Base-by-base conservation (phyloP, 2,888 invertebrate genomes). In the Aporophyla lueneburgensis region DNA sequence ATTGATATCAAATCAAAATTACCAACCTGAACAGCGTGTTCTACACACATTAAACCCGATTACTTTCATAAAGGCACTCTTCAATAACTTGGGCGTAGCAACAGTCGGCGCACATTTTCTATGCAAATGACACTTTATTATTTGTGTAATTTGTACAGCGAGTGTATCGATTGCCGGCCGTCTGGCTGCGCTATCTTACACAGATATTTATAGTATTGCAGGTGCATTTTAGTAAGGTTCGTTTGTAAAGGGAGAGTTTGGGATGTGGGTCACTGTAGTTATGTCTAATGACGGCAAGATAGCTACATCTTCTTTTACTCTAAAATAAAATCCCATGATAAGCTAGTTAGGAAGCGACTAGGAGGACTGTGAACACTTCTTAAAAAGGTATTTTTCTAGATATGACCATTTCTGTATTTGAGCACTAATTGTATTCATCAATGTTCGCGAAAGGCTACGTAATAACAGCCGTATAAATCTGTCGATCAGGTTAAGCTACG, bases 91-190 rank as follows among this genome's bases (percentile, higher is more conserved):
- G 33, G 63, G 51, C 58, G 54, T 67, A 71, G 24, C 16, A 75
- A 70, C 70, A 71, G 74, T 71, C 54, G 14, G 49, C 61, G 71
- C 27, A 66, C 69, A 85, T 81, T 80, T 69, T 61, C 61, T 65
- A 78, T 78, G 74, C 76, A 81, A 84, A 78, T 71, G 67, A 75
- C 71, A 63, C 46, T 71, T 71, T 66, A 71, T 83, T 76, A 76
- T 81, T 70, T 62, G 61, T 76, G 71, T 75, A 77, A 72, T 83
- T 78, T 80, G 70, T 79, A 72, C 33, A 58, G 71, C 71, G 43
- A 53, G 61, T 75, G 76, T 80, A 85, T 88, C 76, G 80, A 86
- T 82, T 78, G 71, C 33, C 40, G 70, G 40, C 75, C 46, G 86
- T 83, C 86, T 85, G 86, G 73, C 49, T 68, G 71, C 61, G 74